phyloP scores from a whole-genome alignment of 2,797 vertebrate genomes.

The Oryzias sinensis region DNA sequence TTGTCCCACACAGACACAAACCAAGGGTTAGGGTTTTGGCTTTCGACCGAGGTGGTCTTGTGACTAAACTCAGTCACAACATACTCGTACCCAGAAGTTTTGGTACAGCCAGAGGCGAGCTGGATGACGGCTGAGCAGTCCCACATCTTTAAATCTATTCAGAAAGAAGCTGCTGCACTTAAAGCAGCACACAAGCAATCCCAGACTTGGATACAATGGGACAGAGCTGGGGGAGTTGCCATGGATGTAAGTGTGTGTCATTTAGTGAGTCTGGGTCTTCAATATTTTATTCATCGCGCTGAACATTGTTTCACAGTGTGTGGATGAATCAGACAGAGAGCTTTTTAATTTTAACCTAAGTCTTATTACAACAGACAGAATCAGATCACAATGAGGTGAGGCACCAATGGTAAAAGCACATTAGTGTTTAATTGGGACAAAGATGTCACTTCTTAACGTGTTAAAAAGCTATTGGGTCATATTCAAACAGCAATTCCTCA shows the following conservation, averaged over 20 bases:
- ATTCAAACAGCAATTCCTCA: constrained; percentile 4
- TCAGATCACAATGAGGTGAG: constrained; percentile 43
- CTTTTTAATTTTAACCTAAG: constrained; percentile 71
- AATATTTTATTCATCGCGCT: constrained; percentile 68
- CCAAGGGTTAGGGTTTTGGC: constrained; percentile 31
- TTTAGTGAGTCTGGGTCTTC: constrained; percentile 45
- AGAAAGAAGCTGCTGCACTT: constrained; percentile 28
- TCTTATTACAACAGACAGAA: constrained; percentile 58
- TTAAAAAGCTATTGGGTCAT: constrained; percentile 12
- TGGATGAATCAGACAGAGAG: constrained; percentile 65
- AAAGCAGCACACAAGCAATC: constrained; percentile 9
- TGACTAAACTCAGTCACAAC: constrained; percentile 42
- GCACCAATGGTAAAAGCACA: constrained; percentile 50
- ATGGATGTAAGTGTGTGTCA: constrained; percentile 34
- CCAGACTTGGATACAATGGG: constrained; percentile 16
- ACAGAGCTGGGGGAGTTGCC: constrained; percentile 23
- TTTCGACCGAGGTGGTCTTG: constrained; percentile 52
- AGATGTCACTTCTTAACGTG: constrained; percentile 32
- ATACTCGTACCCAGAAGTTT: constrained; percentile 36
- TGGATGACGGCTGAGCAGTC: constrained; percentile 34
- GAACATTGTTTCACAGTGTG: constrained; percentile 52
- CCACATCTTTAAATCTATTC: constrained; percentile 36
- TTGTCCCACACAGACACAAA: constrained; percentile 29
- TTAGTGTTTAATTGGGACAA: constrained; percentile 49
- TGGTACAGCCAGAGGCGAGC: constrained; percentile 40